These are phyloP conservation scores for Diploscapter pachys DNA, from an alignment of 1,140 invertebrate species.

Conservation along the genomic window DNA sequence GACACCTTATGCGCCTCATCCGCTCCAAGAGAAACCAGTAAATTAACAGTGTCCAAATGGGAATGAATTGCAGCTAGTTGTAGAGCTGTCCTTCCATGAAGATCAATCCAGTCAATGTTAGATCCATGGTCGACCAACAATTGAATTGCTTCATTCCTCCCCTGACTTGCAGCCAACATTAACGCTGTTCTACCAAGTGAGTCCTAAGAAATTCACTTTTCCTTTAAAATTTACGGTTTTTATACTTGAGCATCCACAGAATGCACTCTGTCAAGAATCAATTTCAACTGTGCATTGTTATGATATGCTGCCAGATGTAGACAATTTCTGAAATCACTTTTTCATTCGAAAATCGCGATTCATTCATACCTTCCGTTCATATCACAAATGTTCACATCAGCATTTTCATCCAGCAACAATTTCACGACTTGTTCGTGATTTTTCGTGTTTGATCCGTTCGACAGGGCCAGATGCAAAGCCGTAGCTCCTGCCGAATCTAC, in stretches of 20 bases:
- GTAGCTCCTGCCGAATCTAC: slow-evolving; percentile 37
- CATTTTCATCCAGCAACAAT: slow-evolving; percentile 8
- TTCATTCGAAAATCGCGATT: slow-evolving; percentile 15
- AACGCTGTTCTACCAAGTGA: slow-evolving; percentile 32
- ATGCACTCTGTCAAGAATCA: slow-evolving; percentile 19
- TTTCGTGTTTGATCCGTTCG: slow-evolving; percentile 33
- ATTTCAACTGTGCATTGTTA: slow-evolving; percentile 19
- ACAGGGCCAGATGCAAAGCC: slow-evolving; percentile 35
- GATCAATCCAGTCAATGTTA: slow-evolving; percentile 36
- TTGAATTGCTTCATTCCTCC: slow-evolving; percentile 30
- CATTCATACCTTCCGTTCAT: neutral
- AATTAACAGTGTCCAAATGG: slow-evolving; percentile 37
- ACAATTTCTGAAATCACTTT: slow-evolving; percentile 25
- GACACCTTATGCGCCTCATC: slow-evolving; percentile 35
- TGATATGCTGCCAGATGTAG: slow-evolving; percentile 38
- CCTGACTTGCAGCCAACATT: slow-evolving; percentile 38
- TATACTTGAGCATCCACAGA: slow-evolving; percentile 15
- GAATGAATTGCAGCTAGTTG: slow-evolving; percentile 30
- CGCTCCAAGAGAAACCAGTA: slow-evolving; percentile 36
- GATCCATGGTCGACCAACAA: slow-evolving; percentile 23
- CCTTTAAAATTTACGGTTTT: too few species aligned
- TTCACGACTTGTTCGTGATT: slow-evolving; percentile 28
- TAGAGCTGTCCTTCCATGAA: slow-evolving; percentile 30
- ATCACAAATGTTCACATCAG: neutral
- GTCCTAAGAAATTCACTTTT: neutral